Conservation (phyloP, 2,888 invertebrate species). For the Diarsia brunnea region DNA sequence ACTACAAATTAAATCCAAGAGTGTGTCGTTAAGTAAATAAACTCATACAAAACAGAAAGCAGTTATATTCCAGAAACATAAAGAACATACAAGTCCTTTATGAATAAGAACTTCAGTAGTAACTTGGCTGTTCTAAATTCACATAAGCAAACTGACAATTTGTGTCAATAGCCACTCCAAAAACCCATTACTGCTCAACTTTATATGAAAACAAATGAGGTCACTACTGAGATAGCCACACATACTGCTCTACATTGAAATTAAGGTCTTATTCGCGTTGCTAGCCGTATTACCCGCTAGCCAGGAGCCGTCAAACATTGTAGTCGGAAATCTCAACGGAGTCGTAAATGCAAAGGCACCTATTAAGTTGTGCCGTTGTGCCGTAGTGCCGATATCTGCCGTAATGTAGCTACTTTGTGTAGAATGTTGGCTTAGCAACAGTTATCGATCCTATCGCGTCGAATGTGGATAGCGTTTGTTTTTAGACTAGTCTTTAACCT, state of each 20-base stretch:
- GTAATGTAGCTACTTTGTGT: slow-evolving; percentile 52
- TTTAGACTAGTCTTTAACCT: slow-evolving; percentile 3
- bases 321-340: slow-evolving; percentile 55
- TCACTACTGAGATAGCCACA: slow-evolving; percentile 22
- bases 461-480: slow-evolving; percentile 18
- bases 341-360: slow-evolving; percentile 57
- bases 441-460: slow-evolving; percentile 45
- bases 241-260: slow-evolving; percentile 48
- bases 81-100: background rate
- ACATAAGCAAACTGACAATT: slow-evolving; percentile 26
- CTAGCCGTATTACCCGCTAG: slow-evolving; percentile 35
- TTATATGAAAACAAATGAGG: slow-evolving; percentile 44
- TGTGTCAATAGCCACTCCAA: slow-evolving; percentile 37
- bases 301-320: slow-evolving; percentile 52
- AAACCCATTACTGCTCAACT: slow-evolving; percentile 19
- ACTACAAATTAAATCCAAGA: background rate
- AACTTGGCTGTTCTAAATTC: slow-evolving; percentile 20
- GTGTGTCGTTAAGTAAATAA: background rate
- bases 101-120: background rate
- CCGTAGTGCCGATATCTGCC: slow-evolving; percentile 35
- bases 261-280: slow-evolving; percentile 50
- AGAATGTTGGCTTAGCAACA: slow-evolving; percentile 43
- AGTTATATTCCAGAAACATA: background rate
- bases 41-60: background rate
- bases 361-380: slow-evolving; percentile 58